Base-by-base conservation (phyloP, 2,797 vertebrate genomes). In the Pangasius djambal region DNA sequence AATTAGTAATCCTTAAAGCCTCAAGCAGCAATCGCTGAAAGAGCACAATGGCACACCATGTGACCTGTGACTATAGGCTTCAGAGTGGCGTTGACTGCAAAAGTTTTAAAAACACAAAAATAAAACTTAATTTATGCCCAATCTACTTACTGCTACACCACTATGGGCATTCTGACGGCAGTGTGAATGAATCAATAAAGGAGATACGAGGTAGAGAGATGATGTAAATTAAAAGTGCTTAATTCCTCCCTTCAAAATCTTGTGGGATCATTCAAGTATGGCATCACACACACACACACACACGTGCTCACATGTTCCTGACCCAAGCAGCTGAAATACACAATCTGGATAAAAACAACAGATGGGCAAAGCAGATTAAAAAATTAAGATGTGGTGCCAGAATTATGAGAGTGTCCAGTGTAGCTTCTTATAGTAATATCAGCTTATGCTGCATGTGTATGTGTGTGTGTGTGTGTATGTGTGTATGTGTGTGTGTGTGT, bases 341-440 rank as follows among this genome's bases (percentile, higher is more conserved):
- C 37, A 48, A 59, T 69, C 37, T 18, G 50, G 65, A 83, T 70
- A 16, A 82, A 87, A 82, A 87, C 67, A 70, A 37, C 83, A 69
- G 83, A 70, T 72, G 31, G 48, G 6, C 6, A 16, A 59, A 16
- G 10, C 3, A 63, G 79, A 40, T 81, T 12, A n/a, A 83, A 63
- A 52, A 50, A 34, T 10, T 1, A 50, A 37, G 12, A 4, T 2
- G 18, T 15, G 44, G n/a, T 72, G n/a, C 22, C 37, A 63, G 22
- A 37, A 25, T 59, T 34, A 37, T 81, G n/a, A 81, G 4, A 16
- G 50, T 31, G 77, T 79, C 50, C 77, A 31, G 28, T 55, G 52
- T 31, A 18, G 57, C n/a, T 37, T 5, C 78, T 59, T 37, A 9
- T 13, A 4, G 31, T 59, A 15, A 82, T 37, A 40, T 59, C 77